Evolutionary conservation across 2,888 invertebrate species (phyloP).

Genomic region (Galerucella nymphaeae): DNA sequence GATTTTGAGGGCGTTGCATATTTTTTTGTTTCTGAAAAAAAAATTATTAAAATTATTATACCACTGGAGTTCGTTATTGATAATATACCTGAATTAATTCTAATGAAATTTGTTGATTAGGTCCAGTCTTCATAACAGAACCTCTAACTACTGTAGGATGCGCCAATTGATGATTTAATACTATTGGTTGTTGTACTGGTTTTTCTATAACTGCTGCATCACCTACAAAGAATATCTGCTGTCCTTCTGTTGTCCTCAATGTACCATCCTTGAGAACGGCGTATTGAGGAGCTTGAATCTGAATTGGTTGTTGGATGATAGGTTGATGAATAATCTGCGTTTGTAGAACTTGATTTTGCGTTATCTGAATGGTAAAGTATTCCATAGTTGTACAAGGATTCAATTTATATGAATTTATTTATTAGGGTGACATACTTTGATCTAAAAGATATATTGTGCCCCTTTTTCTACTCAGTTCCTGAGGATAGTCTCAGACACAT

Average conservation of each 20-base stretch:
- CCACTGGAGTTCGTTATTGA: not conserved
- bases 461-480: too few species aligned
- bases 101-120: constrained; percentile 28
- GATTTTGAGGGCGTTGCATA: constrained; percentile 22
- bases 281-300: constrained; percentile 36
- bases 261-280: constrained; percentile 41
- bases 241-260: constrained; percentile 37
- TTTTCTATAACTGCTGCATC: constrained; percentile 34
- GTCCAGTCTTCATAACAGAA: constrained; percentile 26
- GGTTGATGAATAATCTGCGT: constrained; percentile 29
- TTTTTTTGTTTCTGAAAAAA: constrained; percentile 17
- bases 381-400: not conserved
- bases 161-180: constrained; percentile 42
- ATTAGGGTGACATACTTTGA: too few species aligned
- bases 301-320: constrained; percentile 29
- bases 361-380: constrained; percentile 9
- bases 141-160: constrained; percentile 21
- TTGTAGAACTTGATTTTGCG: constrained; percentile 27
- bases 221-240: constrained; percentile 42
- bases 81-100: constrained; percentile 25
- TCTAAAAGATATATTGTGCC: too few species aligned
- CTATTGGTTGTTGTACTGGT: constrained; percentile 38
- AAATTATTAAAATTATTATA: constrained; percentile 9
- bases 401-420: not conserved
- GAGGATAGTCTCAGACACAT: too few species aligned